Evolutionary conservation across 2,113 vertebrate genomes (phyloP).

Genomic region (Cynopterus brachyotis): DNA sequence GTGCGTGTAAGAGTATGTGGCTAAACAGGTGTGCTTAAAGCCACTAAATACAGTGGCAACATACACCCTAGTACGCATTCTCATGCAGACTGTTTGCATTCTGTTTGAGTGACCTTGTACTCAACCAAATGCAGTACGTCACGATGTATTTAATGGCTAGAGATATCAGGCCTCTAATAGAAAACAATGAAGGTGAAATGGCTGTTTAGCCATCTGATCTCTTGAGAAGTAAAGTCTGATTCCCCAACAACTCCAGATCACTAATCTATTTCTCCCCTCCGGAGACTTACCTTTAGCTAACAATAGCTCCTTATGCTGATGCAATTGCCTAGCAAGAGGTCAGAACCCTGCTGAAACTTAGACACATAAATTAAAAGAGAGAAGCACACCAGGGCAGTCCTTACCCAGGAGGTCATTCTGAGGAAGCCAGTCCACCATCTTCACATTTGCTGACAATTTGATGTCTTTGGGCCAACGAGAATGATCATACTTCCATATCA

Average conservation of each 20-base stretch:
- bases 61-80: not conserved
- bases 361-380: not conserved
- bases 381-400: not conserved
- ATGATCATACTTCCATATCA: conserved; percentile 17
- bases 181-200: not conserved
- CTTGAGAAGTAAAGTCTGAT: not conserved
- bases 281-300: not conserved
- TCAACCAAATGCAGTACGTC: not conserved
- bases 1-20: not conserved
- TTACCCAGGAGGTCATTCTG: conserved; percentile 48
- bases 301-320: not conserved
- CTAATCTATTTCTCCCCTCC: not conserved
- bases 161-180: not conserved
- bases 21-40: not conserved
- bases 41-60: not conserved
- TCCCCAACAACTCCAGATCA: not conserved
- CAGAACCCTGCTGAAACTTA: not conserved
- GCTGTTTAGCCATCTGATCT: not conserved
- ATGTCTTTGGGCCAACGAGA: conserved; percentile 1
- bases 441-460: conserved; percentile 46
- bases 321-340: not conserved
- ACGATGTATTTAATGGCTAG: not conserved
- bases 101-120: not conserved
- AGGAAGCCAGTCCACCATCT: conserved; percentile 53
- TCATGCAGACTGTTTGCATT: not conserved